phyloP scores from a whole-genome alignment of 2,113 vertebrate genomes.

The Pseudorectes ferrugineus region DNA sequence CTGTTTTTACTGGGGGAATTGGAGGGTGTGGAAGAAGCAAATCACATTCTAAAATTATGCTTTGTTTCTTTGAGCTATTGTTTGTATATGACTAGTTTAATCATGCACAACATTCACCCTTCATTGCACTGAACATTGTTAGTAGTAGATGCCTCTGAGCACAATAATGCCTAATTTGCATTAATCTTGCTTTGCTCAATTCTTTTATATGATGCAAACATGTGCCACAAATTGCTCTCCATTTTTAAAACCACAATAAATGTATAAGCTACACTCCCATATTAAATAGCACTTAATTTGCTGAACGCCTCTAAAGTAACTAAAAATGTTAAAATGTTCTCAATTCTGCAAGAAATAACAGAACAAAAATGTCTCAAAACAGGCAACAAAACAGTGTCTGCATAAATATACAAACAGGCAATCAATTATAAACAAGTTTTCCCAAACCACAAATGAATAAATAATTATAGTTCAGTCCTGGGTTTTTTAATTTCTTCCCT shows the following conservation, averaged over 20 bases:
- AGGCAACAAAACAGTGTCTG: not conserved
- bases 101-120: constrained; percentile 53
- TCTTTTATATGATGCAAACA: constrained; percentile 35
- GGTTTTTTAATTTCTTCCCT: not conserved
- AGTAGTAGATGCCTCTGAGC: constrained; percentile 55
- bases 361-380: not conserved
- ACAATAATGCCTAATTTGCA: constrained; percentile 57
- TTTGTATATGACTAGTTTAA: constrained; percentile 61
- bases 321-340: not conserved
- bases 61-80: constrained; percentile 48
- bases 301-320: not conserved
- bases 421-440: not conserved
- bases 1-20: not conserved
- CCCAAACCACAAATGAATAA: not conserved
- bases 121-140: constrained; percentile 50
- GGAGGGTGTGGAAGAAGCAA: not conserved
- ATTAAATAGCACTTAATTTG: constrained; percentile 13
- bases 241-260: constrained; percentile 39
- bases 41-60: not conserved
- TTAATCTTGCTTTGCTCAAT: constrained; percentile 46
- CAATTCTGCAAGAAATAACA: not conserved
- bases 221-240: constrained; percentile 37
- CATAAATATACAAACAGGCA: not conserved
- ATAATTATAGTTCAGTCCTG: not conserved
- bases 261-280: not conserved